These are phyloP conservation scores for Merops nubicus DNA, from an alignment of 2,113 vertebrate genomes.

Conservation along the genomic window DNA sequence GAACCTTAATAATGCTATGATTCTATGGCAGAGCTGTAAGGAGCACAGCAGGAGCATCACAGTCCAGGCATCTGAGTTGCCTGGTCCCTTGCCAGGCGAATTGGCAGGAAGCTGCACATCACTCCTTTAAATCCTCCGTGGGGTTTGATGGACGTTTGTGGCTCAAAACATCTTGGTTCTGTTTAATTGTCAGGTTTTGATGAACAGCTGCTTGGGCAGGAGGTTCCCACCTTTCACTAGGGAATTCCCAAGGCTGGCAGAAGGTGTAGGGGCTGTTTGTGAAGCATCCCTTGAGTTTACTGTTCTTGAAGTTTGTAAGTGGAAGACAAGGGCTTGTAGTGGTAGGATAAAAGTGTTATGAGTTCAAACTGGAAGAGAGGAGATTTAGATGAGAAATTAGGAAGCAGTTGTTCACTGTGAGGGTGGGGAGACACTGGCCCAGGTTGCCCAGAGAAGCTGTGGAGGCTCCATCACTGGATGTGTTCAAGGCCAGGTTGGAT, in stretches of 20 bases:
- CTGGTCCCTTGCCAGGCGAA: neutral
- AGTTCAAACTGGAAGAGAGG: no score
- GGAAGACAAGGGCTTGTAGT: no score
- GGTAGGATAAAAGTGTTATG: no score
- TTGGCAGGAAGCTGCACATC: neutral
- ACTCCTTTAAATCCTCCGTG: neutral
- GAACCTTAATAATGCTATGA: no score
- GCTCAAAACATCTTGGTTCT: neutral
- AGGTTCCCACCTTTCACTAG: neutral
- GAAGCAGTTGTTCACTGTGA: no score
- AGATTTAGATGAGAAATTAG: no score
- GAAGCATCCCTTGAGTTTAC: neutral
- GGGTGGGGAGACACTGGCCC: no score
- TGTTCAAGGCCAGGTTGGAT: no score
- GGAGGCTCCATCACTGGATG: no score
- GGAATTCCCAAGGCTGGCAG: neutral
- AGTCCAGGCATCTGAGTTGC: neutral
- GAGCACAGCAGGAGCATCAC: neutral
- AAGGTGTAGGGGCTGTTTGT: neutral
- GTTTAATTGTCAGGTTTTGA: neutral
- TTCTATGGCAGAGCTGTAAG: accelerated
- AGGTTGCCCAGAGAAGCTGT: no score
- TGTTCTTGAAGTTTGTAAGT: neutral
- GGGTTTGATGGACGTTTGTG: neutral
- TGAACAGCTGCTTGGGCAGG: neutral